A percentile compares a stretch with the other conserved stretches of the same genome.
These are phyloP conservation scores for Nymphalis io DNA, from an alignment of 1,140 invertebrate species.

Conservation along the genomic window DNA sequence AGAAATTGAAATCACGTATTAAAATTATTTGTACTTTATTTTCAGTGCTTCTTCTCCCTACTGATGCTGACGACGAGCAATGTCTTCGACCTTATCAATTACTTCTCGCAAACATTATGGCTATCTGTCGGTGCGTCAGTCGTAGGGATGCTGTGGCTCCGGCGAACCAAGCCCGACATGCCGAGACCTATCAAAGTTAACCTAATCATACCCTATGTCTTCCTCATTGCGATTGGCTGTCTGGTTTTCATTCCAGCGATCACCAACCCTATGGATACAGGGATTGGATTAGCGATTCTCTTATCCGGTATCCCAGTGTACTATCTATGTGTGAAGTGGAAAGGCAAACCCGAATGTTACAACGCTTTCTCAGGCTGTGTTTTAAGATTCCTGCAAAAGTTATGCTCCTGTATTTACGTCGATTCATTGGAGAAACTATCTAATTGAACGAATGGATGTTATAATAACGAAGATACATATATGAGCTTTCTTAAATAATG, in stretches of 20 bases:
- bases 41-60: slow-evolving; percentile 87
- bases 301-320: slow-evolving; percentile 95
- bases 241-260: slow-evolving; percentile 91
- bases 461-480: background rate
- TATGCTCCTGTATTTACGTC: slow-evolving; percentile 75
- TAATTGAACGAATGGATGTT: slow-evolving; percentile 27
- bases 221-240: slow-evolving; percentile 91
- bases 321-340: slow-evolving; percentile 92
- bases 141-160: slow-evolving; percentile 89
- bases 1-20: no score
- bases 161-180: slow-evolving; percentile 86
- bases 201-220: slow-evolving; percentile 90
- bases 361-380: slow-evolving; percentile 61
- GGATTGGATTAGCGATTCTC: slow-evolving; percentile 91
- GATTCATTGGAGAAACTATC: slow-evolving; percentile 71
- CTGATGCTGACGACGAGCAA: slow-evolving; percentile 87
- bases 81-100: slow-evolving; percentile 88
- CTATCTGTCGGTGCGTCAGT: slow-evolving; percentile 89
- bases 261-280: slow-evolving; percentile 88
- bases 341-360: slow-evolving; percentile 85
- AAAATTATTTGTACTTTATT: slow-evolving; percentile 44
- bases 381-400: slow-evolving; percentile 77
- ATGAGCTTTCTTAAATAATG: slow-evolving; percentile 27
- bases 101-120: slow-evolving; percentile 90
- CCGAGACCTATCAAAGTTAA: slow-evolving; percentile 91